These are phyloP conservation scores for Seira musarum DNA, from an alignment of 2,888 invertebrate species.

Conservation along the genomic window DNA sequence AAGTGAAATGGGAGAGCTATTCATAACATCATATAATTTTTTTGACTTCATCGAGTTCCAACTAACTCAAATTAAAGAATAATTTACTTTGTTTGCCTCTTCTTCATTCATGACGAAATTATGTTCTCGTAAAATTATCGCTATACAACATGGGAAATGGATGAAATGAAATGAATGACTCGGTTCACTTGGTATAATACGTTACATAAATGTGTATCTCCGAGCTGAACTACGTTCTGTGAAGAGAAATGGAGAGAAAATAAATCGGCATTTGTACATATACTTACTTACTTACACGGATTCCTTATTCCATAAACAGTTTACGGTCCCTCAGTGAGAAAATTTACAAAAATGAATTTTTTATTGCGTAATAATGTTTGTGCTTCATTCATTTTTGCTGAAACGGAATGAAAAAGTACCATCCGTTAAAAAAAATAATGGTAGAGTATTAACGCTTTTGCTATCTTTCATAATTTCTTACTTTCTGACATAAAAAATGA, in stretches of 20 bases:
- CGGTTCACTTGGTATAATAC: too few relatives aligned
- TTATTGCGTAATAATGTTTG: constrained; percentile 10
- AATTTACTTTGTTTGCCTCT: constrained; percentile 16
- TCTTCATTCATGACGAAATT: constrained; percentile 14
- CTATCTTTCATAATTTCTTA: not conserved
- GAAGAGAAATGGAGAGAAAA: not conserved
- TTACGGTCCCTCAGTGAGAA: constrained; percentile 51
- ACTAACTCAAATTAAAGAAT: constrained; percentile 7
- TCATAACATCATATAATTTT: constrained; percentile 11
- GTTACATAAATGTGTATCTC: too few relatives aligned
- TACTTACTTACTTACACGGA: not conserved
- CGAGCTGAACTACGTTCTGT: too few relatives aligned
- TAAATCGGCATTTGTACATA: not conserved
- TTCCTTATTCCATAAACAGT: constrained; percentile 49
- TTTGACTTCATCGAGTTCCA: constrained; percentile 2
- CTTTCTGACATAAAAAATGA: not conserved
- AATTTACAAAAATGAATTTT: constrained; percentile 12
- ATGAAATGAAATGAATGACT: too few relatives aligned
- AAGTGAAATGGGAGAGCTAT: not conserved
- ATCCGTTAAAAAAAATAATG: not conserved
- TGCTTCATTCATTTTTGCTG: not conserved
- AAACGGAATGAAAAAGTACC: constrained; percentile 6
- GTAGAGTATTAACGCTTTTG: constrained; percentile 7
- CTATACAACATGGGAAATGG: too few relatives aligned
- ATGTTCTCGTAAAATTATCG: constrained; percentile 15